phyloP scores from a whole-genome alignment of 2,113 vertebrate genomes.

The Ctenomys sociabilis region DNA sequence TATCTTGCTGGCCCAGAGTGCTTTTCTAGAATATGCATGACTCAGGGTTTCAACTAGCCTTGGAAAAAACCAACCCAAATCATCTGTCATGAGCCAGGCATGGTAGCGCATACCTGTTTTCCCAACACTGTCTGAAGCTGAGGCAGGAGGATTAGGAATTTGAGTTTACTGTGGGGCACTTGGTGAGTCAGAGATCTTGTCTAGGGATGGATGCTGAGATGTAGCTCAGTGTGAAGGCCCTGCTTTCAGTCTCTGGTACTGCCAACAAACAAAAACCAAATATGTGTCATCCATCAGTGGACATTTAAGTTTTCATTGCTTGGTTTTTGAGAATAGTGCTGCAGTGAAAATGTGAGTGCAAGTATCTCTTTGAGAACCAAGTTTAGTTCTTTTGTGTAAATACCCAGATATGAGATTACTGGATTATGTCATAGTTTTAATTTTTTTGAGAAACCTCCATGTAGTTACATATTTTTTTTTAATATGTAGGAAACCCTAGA shows the following conservation, averaged over 20 bases:
- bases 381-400: not conserved
- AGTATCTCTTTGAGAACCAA: not conserved
- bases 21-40: too few relatives aligned
- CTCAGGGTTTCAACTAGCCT: too few relatives aligned
- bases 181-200: not conserved
- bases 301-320: not conserved
- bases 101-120: too few relatives aligned
- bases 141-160: not conserved
- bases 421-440: conserved; percentile 28
- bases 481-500: not conserved
- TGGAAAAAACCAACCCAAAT: too few relatives aligned
- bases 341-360: not conserved
- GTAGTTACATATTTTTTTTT: not conserved
- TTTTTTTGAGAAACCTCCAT: not conserved
- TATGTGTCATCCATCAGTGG: not conserved
- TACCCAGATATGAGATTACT: too few relatives aligned
- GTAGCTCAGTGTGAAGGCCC: not conserved
- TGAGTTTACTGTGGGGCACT: not conserved
- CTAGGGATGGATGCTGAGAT: not conserved
- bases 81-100: too few relatives aligned
- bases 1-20: too few relatives aligned
- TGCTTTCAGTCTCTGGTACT: not conserved
- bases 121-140: too few relatives aligned
- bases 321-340: not conserved
- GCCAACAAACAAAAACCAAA: not conserved